Base-by-base conservation (phyloP, 1,140 invertebrate species). In the Drosophila micromelanica region DNA sequence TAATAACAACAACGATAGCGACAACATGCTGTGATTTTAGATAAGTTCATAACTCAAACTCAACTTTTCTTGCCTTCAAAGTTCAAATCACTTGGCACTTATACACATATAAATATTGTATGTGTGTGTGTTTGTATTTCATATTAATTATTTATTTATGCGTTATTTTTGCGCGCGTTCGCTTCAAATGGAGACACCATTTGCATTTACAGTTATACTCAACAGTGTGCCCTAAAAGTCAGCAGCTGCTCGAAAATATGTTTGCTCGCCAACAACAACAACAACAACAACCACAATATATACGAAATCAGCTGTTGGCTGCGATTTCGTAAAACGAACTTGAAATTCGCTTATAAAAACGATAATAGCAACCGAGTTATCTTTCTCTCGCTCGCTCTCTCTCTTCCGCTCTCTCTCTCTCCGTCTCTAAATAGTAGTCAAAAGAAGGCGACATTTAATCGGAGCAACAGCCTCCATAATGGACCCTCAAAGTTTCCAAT, bases 11-110 rank as follows among this genome's bases (percentile, higher is more conserved):
- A 72, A 57, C 79, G 79, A 84, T 74, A 84, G 72, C 81, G 81
- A 80, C 81, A 69, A 54, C 82, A 87, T 60, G 84, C 82, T 87
- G 82, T 65, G 84, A 89, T 89, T 87, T 89, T 89, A 89, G 84
- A 89, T 89, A 89, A 89, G 89, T 86, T 86, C 84, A 86, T 86
- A 86, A 82, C 82, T 86, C 75, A 78, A 78, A 73, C 78, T 64
- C 80, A 67, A 89, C 84, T 90, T 87, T 81, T 87, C 81, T 90
- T 87, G 87, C 87, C 87, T 90, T 90, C 87, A 90, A 89, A 90
- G 87, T 90, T 90, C 87, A 90, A 90, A 90, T 90, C 76, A 90
- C 76, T 89, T 89, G 76, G 72, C 64, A 70, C 62, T 52, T 59
- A 46, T 40, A 69, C 49, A 73, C 40, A 63, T 42, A 65, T 27